These are phyloP conservation scores for Pluvianellus socialis DNA, from an alignment of 2,113 vertebrate genomes.

Conservation along the genomic window DNA sequence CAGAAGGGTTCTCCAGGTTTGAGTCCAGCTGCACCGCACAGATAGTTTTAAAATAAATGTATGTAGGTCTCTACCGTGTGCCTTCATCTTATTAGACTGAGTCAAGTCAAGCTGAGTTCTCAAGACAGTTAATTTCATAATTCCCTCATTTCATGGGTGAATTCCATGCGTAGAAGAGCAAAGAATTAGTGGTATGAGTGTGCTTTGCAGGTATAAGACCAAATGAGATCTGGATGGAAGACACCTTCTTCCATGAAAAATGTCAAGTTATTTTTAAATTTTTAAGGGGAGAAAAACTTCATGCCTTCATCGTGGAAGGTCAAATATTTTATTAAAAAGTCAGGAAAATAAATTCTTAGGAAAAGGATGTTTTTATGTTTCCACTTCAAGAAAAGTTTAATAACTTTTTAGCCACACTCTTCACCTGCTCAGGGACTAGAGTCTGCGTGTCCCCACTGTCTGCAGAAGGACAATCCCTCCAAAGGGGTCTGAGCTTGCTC, in stretches of 20 bases:
- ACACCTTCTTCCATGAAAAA: slow-evolving; percentile 35
- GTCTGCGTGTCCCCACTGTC: neutral
- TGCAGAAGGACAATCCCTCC: neutral
- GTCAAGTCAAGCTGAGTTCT: slow-evolving; percentile 13
- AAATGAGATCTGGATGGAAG: slow-evolving; percentile 14
- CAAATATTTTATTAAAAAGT: slow-evolving; percentile 46
- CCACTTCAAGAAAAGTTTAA: neutral
- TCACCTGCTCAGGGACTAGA: neutral
- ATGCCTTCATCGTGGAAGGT: slow-evolving; percentile 11
- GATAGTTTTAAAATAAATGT: neutral
- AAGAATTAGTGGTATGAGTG: slow-evolving; percentile 9
- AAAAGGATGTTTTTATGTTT: neutral
- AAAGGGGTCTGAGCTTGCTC: neutral
- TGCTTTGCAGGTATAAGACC: neutral
- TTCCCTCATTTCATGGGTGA: slow-evolving; percentile 60
- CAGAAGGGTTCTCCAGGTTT: neutral
- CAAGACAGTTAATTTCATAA: slow-evolving; percentile 41
- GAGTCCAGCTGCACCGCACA: neutral
- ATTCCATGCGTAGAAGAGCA: slow-evolving; percentile 35
- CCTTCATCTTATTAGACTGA: slow-evolving; percentile 34
- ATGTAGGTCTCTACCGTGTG: neutral
- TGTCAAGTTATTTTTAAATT: slow-evolving; percentile 37
- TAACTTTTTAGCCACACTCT: neutral
- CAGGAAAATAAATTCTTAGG: slow-evolving; percentile 24
- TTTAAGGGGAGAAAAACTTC: neutral